Percentiles rank a stretch among this genome's conserved stretches.
phyloP scores from a whole-genome alignment of 23 tunicate species.

The Trididemnum miniatum region DNA sequence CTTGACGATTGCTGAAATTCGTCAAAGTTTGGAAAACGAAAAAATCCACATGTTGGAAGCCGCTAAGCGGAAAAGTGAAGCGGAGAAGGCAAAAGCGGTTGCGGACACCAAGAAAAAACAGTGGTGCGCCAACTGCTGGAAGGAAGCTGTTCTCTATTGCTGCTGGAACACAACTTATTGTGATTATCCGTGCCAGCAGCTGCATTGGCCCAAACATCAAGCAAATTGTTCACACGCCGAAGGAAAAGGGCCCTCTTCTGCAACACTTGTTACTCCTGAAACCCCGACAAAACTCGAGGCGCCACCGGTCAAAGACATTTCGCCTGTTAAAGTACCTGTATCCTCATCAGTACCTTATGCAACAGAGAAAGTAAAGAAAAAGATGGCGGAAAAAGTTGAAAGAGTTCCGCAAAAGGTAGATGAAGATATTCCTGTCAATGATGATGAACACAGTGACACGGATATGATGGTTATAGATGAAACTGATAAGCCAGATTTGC shows the following conservation, averaged over 20 bases:
- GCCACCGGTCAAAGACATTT: not conserved
- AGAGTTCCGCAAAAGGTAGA: not conserved
- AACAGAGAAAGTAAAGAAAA: not conserved
- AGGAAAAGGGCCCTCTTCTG: constrained; percentile 3
- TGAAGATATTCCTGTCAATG: constrained; percentile 25
- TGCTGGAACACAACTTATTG: constrained; percentile 99
- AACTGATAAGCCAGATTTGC: constrained; percentile 16
- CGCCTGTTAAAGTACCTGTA: not conserved
- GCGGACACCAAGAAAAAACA: constrained; percentile 92
- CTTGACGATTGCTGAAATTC: constrained; percentile 87
- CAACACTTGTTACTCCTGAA: not conserved
- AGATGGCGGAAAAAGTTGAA: not conserved
- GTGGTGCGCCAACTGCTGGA: constrained; percentile 98
- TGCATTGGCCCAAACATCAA: constrained; percentile 98
- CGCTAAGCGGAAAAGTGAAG: constrained; percentile 60
- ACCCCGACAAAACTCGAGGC: constrained; percentile 10
- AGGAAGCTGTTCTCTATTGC: constrained; percentile 96
- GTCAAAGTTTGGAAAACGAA: constrained; percentile 95
- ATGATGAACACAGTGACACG: constrained; percentile 51
- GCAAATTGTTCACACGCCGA: constrained; percentile 74
- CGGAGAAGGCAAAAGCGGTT: constrained; percentile 68
- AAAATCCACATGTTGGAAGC: constrained; percentile 70
- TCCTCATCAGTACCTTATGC: not conserved
- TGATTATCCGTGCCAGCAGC: constrained; percentile 97
- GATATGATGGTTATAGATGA: constrained; percentile 74